A percentile compares a stretch with the other conserved stretches of the same genome.
phyloP scores from a whole-genome alignment of 2,797 vertebrate species.

The Oceanodroma leucorhoa region DNA sequence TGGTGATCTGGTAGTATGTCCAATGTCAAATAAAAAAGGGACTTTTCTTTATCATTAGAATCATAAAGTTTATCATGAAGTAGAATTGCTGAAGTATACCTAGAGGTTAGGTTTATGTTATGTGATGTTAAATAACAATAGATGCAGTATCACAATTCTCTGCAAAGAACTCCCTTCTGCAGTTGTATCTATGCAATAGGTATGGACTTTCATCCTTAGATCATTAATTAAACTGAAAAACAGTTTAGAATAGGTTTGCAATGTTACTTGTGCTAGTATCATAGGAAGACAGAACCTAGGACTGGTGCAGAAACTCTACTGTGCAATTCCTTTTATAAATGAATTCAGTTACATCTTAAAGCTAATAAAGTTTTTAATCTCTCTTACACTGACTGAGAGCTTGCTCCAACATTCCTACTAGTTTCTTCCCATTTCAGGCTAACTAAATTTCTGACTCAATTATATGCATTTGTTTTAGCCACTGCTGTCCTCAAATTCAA shows the following conservation, averaged over 20 bases:
- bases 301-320: neutral
- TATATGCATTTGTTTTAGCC: neutral
- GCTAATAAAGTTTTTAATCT: neutral
- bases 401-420: neutral
- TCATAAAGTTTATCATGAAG: neutral
- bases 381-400: neutral
- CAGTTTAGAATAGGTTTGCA: neutral
- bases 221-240: neutral
- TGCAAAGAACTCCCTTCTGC: neutral
- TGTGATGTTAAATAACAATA: neutral
- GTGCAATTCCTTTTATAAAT: neutral
- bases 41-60: neutral
- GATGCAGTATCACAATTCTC: neutral
- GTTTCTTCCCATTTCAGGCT: neutral
- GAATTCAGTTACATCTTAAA: neutral
- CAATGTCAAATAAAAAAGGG: neutral
- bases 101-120: neutral
- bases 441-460: neutral
- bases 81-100: neutral
- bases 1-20: neutral
- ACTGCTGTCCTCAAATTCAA: neutral
- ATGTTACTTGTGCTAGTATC: neutral
- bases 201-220: neutral
- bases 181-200: neutral
- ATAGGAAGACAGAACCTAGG: neutral